Conservation (phyloP, 2,888 invertebrate genomes). For the Pseudolycoriella hygida region DNA sequence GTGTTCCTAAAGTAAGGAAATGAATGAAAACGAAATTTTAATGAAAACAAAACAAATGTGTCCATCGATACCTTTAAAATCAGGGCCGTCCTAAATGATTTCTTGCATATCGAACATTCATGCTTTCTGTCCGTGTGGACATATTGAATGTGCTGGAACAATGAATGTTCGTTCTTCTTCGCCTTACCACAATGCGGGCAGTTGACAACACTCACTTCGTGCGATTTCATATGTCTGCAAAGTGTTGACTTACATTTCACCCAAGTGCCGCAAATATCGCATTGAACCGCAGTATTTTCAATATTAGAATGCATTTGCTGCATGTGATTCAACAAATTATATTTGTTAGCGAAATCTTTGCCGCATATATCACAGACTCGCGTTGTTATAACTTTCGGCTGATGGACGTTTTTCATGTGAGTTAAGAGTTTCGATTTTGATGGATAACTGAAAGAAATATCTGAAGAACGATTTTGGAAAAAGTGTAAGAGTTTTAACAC, state of each 20-base stretch:
- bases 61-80: background rate
- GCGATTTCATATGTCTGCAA: no score
- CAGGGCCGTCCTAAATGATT: background rate
- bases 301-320: background rate
- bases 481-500: no score
- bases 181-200: background rate
- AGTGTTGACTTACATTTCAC: no score
- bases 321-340: background rate
- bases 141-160: no score
- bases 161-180: no score
- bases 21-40: no score
- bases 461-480: no score
- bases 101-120: no score
- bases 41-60: no score
- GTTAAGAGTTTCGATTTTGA: background rate
- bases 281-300: background rate
- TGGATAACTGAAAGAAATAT: background rate
- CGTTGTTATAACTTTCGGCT: background rate
- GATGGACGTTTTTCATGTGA: background rate
- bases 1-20: constrained; percentile 19
- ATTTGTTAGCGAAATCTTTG: no score
- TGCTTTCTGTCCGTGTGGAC: no score
- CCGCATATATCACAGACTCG: background rate
- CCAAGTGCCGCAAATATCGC: background rate
- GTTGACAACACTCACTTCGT: no score